A percentile compares a stretch with the other conserved stretches of the same genome.
Evolutionary conservation across 2,888 invertebrate species (phyloP).

Genomic region (Artemia sinica): DNA sequence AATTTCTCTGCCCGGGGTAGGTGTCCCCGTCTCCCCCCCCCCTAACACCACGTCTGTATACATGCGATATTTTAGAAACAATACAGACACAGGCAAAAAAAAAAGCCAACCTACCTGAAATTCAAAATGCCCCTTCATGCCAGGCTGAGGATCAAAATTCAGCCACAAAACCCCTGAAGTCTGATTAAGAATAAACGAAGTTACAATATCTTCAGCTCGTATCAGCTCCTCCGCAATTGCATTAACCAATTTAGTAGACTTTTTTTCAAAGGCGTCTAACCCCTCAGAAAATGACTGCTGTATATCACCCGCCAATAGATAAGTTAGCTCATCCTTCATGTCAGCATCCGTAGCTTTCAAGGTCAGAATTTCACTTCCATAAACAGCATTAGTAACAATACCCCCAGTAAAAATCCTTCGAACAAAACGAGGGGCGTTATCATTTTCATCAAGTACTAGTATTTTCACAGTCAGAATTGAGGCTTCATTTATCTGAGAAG

Average conservation of each 20-base stretch:
- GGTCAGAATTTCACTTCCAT: slow-evolving; percentile 69
- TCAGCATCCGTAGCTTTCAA: slow-evolving; percentile 53
- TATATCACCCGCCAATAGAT: slow-evolving; percentile 59
- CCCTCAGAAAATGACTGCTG: slow-evolving; percentile 69
- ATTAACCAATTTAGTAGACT: slow-evolving; percentile 29
- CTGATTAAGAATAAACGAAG: slow-evolving; percentile 59
- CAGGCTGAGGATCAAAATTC: slow-evolving; percentile 86
- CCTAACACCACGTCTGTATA: too few species aligned
- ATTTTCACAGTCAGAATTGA: slow-evolving; percentile 49
- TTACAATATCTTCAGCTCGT: not conserved
- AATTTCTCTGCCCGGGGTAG: too few species aligned
- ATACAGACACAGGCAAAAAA: too few species aligned
- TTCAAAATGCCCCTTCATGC: slow-evolving; percentile 92
- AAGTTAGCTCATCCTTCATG: slow-evolving; percentile 52
- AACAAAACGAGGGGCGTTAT: slow-evolving; percentile 65
- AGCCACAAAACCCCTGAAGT: slow-evolving; percentile 66
- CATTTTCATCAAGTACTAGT: slow-evolving; percentile 66
- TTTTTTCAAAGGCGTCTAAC: slow-evolving; percentile 54
- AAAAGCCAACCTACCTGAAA: slow-evolving; percentile 44
- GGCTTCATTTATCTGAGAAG: slow-evolving; percentile 34
- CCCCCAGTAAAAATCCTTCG: slow-evolving; percentile 66
- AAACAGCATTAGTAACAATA: slow-evolving; percentile 78
- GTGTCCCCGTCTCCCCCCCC: too few species aligned
- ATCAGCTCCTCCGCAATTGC: slow-evolving; percentile 13
- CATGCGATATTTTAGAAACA: too few species aligned